Percentiles rank a stretch among this genome's conserved stretches.
These are phyloP conservation scores for Margaritifera margaritifera DNA, from an alignment of 2,888 invertebrate species.

Conservation along the genomic window DNA sequence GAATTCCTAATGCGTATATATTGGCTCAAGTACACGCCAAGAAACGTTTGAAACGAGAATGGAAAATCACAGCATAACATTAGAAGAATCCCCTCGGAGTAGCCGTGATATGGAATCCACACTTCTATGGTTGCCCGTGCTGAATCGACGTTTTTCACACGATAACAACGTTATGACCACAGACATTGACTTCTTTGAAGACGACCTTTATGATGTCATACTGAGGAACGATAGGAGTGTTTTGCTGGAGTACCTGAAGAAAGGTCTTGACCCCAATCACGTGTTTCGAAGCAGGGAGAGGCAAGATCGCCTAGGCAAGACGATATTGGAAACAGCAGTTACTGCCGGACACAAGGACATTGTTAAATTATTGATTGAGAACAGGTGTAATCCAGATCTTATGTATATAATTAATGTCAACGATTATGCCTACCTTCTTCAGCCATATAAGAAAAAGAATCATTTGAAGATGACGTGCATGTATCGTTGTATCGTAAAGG, in stretches of 20 bases:
- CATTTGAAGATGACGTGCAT: conserved; percentile 53
- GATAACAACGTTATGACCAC: conserved; percentile 15
- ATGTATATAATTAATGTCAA: conserved; percentile 52
- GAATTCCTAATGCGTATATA: no score
- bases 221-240: conserved; percentile 31
- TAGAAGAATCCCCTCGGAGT: no score
- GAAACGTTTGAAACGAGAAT: no score
- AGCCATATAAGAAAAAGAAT: conserved; percentile 44
- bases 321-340: conserved; percentile 52
- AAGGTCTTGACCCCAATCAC: conserved; percentile 52
- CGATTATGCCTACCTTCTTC: conserved; percentile 39
- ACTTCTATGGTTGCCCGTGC: no score
- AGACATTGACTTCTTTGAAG: conserved; percentile 58
- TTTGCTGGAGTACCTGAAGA: conserved; percentile 44
- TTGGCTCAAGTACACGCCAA: no score
- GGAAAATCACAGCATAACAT: no score
- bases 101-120: no score
- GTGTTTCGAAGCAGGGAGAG: conserved; percentile 52
- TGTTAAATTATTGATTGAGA: conserved; percentile 38
- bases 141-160: no score
- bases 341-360: conserved; percentile 40
- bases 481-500: conserved; percentile 54
- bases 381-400: conserved; percentile 51
- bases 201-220: conserved; percentile 46
- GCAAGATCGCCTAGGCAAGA: conserved; percentile 49